Base-by-base conservation (phyloP, 2,888 invertebrate genomes). In the Phalera bucephala region DNA sequence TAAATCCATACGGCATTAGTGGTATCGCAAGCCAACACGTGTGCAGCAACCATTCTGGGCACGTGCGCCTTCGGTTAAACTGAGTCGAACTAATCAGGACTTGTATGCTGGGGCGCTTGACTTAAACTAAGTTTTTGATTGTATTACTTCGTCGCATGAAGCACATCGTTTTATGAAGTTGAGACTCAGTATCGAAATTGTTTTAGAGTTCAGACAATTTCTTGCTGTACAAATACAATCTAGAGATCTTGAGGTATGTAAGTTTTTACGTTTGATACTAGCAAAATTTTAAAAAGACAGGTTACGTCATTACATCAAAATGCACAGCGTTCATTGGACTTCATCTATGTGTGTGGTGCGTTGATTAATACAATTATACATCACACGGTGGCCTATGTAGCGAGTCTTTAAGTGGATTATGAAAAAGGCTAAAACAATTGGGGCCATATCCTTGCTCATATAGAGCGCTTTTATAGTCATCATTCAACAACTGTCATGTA, bases 21-120 rank as follows among this genome's bases (percentile, higher is more conserved):
- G 26, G 1, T 2, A 12, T 2, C 8, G 12, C 8, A 13, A 29
- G 17, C 19, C n/a, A 27, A 41, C 54, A 58, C 52, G 52, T 64
- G 61, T 53, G 32, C 28, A 22, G 45, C 53, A 45, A 50, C 45
- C 51, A 74, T 72, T 70, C 73, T 12, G 36, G 17, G 36, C 67
- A 60, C 63, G 64, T 52, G 50, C 45, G 19, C 10, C 32, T 38
- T 41, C 36, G 40, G 52, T 56, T 53, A 50, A 49, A 62, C 53
- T 36, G 47, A 49, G 43, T 47, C 46, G 33, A 65, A 63, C 61
- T 64, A 63, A 67, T 64, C 65, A 65, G 53, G 51, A 50, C 45
- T 57, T 48, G 34, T 11, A 39, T 34, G 32, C 43, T 32, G 31
- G 15, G 34, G 34, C 25, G 45, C 31, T 50, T 51, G 41, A 50